Evolutionary conservation across 1,140 invertebrate genomes (phyloP).

Genomic region (Lerema accius): DNA sequence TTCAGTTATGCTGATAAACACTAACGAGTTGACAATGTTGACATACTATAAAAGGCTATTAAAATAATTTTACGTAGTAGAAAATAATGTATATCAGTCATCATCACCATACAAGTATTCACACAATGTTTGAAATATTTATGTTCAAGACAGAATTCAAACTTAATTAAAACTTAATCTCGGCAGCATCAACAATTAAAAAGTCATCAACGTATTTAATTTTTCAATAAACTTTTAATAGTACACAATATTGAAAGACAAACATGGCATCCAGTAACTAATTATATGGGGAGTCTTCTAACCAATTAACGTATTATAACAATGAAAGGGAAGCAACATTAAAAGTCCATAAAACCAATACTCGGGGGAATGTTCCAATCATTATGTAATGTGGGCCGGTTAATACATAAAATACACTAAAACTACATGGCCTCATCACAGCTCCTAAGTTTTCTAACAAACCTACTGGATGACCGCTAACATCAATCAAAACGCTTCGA

Average conservation of each 20-base stretch:
- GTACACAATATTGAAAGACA: conserved; percentile 7
- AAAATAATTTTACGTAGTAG: conserved; percentile 2
- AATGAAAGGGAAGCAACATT: conserved; percentile 44
- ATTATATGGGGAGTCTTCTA: conserved; percentile 29
- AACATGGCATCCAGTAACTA: conserved; percentile 17
- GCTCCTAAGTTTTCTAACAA: conserved; percentile 73
- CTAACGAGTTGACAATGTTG: neutral
- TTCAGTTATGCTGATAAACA: neutral
- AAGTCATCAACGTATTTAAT: conserved; percentile 8
- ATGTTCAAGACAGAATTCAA: conserved; percentile 13
- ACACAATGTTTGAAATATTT: conserved; percentile 12
- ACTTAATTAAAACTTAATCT: conserved; percentile 13
- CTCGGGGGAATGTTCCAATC: conserved; percentile 40
- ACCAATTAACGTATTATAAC: conserved; percentile 23
- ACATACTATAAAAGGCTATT: conserved; percentile 18
- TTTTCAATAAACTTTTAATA: conserved; percentile 21
- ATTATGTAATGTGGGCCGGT: conserved; percentile 4
- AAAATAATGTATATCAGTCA: conserved; percentile 30
- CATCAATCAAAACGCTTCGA: conserved; percentile 38
- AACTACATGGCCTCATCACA: conserved; percentile 66
- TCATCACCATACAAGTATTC: conserved; percentile 32
- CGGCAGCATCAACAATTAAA: conserved; percentile 19
- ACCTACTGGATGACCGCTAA: conserved; percentile 71
- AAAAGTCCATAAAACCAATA: conserved; percentile 48
- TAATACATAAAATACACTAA: conserved; percentile 12